Conservation (phyloP, 2,888 invertebrate genomes). For the Pyrocoelia pectoralis region DNA sequence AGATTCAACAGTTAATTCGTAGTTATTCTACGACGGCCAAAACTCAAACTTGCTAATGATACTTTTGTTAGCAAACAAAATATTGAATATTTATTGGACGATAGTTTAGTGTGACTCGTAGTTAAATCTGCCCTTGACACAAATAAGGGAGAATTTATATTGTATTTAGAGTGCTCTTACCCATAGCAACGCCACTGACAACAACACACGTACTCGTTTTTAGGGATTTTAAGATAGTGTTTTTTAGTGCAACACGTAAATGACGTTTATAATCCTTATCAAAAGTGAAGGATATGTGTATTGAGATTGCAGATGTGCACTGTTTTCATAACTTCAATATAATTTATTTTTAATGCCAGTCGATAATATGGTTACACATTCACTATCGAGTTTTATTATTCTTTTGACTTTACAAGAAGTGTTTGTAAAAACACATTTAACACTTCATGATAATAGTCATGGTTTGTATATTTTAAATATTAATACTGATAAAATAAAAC, state of each 20-base stretch:
- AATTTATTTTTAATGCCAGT: constrained; percentile 42
- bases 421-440: constrained; percentile 72
- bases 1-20: no score
- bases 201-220: neutral
- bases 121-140: no score
- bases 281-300: constrained; percentile 29
- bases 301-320: constrained; percentile 33
- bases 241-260: neutral
- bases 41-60: no score
- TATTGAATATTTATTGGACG: no score
- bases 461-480: constrained; percentile 65
- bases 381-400: constrained; percentile 71
- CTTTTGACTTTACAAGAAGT: constrained; percentile 72
- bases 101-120: no score
- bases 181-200: neutral
- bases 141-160: no score
- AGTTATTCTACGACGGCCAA: no score
- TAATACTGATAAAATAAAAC: neutral
- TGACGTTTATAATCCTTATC: constrained; percentile 1
- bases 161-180: no score
- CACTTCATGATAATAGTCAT: constrained; percentile 78
- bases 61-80: no score
- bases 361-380: constrained; percentile 58
- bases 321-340: constrained; percentile 19
- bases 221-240: neutral